phyloP scores from a whole-genome alignment of 2,888 invertebrate species.

The Catotricha subobsoleta region DNA sequence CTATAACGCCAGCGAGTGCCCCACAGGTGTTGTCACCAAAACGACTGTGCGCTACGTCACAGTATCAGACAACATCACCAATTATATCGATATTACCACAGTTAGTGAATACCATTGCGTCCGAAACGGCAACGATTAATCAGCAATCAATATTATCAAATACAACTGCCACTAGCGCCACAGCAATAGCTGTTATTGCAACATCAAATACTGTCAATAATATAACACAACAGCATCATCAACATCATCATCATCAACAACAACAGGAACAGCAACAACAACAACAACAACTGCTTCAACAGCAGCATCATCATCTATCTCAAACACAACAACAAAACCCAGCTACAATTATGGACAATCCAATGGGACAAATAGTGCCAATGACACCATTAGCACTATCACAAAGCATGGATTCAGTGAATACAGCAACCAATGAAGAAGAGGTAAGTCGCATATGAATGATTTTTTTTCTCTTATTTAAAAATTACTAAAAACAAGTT shows the following conservation, averaged over 20 bases:
- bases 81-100: slow-evolving; percentile 1
- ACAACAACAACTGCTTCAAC: slow-evolving; percentile 28
- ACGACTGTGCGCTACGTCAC: slow-evolving; percentile 30
- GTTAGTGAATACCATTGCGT: slow-evolving; percentile 11
- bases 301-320: slow-evolving; percentile 12
- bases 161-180: slow-evolving; percentile 16
- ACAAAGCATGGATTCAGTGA: slow-evolving; percentile 96
- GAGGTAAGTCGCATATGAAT: slow-evolving; percentile 50
- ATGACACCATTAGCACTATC: slow-evolving; percentile 54
- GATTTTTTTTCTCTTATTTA: neutral
- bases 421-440: slow-evolving; percentile 89
- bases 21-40: slow-evolving; percentile 33
- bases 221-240: slow-evolving; percentile 18
- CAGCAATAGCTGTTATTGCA: slow-evolving; percentile 22
- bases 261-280: slow-evolving; percentile 20
- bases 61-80: slow-evolving; percentile 5
- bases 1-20: slow-evolving; percentile 33
- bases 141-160: slow-evolving; percentile 14
- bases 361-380: slow-evolving; percentile 39
- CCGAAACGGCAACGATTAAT: slow-evolving; percentile 4
- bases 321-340: neutral
- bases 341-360: slow-evolving; percentile 27
- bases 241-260: slow-evolving; percentile 16
- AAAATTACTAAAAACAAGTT: too few relatives aligned
- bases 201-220: slow-evolving; percentile 20